Percentiles rank a stretch among this genome's conserved stretches.
Conservation (phyloP, 2,888 invertebrate genomes). For the Alloplasta piceator region DNA sequence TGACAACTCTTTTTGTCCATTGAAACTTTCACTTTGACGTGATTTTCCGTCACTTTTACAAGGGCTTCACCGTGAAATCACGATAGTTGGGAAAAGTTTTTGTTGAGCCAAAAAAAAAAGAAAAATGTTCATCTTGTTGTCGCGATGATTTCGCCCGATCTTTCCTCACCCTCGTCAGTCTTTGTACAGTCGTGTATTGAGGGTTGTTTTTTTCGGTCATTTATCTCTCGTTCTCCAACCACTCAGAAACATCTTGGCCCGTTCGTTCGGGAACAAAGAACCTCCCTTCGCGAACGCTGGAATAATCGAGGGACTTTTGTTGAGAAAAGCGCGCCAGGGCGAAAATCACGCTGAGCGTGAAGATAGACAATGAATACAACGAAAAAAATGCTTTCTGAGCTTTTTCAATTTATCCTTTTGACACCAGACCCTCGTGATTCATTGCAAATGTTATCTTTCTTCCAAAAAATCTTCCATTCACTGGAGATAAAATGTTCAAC, state of each 20-base stretch:
- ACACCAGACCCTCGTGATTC: too few relatives aligned
- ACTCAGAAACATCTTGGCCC: not conserved
- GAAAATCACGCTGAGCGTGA: not conserved
- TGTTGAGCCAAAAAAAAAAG: constrained; percentile 1
- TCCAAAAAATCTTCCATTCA: too few relatives aligned
- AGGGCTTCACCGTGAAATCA: too few relatives aligned
- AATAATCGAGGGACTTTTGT: constrained; percentile 72
- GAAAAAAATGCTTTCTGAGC: too few relatives aligned
- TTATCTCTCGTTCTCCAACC: not conserved
- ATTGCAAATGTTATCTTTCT: too few relatives aligned
- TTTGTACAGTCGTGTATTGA: not conserved
- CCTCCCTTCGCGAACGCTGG: constrained; percentile 46
- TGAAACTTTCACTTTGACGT: too few relatives aligned
- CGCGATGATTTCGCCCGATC: not conserved
- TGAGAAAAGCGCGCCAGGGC: constrained; percentile 8
- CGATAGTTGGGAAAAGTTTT: too few relatives aligned
- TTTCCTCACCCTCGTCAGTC: not conserved
- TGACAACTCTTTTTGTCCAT: too few relatives aligned
- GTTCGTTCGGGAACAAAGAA: constrained; percentile 56
- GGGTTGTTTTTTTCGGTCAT: constrained; percentile 13
- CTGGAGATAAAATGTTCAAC: too few relatives aligned
- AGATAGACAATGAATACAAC: too few relatives aligned
- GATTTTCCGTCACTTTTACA: too few relatives aligned
- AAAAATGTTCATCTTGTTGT: not conserved
- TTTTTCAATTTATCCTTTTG: too few relatives aligned